phyloP scores from a whole-genome alignment of 2,888 invertebrate genomes.

The Crematogaster levior region DNA sequence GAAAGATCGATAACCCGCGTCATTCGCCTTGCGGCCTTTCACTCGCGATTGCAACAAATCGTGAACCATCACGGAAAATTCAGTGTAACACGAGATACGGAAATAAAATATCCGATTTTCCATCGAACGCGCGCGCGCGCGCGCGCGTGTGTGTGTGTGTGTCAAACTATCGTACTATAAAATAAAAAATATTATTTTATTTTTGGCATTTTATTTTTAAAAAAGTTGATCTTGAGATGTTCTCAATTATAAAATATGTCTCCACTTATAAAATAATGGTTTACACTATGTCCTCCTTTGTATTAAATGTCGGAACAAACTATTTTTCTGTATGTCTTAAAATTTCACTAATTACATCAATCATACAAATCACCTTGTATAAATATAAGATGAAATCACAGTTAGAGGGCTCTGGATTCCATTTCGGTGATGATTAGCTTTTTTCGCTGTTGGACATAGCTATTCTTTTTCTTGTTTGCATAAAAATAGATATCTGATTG shows the following conservation, averaged over 20 bases:
- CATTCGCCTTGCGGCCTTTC: constrained; percentile 60
- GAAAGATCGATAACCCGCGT: constrained; percentile 69
- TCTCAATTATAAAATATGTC: no score
- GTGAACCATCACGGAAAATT: constrained; percentile 20
- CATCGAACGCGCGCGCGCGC: no score
- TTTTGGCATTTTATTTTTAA: no score
- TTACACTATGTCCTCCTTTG: no score
- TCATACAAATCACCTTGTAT: background rate
- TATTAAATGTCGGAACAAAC: no score
- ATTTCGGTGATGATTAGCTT: background rate
- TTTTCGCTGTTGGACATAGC: background rate
- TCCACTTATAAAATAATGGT: no score
- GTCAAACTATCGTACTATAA: no score
- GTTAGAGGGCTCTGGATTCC: background rate
- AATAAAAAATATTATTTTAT: no score
- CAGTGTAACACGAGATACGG: background rate
- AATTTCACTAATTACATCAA: no score
- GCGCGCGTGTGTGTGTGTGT: no score
- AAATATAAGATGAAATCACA: background rate
- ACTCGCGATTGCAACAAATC: constrained; percentile 63
- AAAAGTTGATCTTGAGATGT: no score
- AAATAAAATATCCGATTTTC: background rate
- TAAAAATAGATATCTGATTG: constrained; percentile 29
- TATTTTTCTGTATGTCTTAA: no score
- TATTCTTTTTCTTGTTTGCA: background rate